Evolutionary conservation across 2,113 vertebrate species (phyloP).

Genomic region (Bothrops jararaca): DNA sequence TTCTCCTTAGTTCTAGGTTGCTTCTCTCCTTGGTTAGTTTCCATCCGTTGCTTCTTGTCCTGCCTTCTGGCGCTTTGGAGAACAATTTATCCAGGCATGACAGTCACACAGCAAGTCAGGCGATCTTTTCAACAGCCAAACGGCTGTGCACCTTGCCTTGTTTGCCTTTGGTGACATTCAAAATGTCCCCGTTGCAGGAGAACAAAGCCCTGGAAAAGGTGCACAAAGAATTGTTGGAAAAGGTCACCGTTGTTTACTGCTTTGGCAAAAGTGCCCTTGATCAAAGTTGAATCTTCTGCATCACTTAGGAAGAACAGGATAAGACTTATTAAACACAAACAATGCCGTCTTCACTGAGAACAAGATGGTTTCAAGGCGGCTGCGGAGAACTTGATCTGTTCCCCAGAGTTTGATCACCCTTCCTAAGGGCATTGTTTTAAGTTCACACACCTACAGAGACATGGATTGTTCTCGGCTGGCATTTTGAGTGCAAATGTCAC

Average conservation of each 20-base stretch:
- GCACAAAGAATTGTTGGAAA: not conserved
- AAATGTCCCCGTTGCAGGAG: too few relatives aligned
- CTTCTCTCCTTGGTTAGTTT: too few relatives aligned
- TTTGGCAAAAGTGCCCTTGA: not conserved
- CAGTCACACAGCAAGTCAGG: not conserved
- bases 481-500: not conserved
- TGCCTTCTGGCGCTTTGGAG: not conserved
- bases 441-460: not conserved
- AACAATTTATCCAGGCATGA: not conserved
- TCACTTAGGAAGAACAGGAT: not conserved
- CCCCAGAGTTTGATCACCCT: not conserved
- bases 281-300: slow-evolving; percentile 12
- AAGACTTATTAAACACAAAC: not conserved
- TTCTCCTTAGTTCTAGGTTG: too few relatives aligned
- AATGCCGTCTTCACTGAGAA: not conserved
- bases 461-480: not conserved
- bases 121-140: not conserved
- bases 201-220: not conserved
- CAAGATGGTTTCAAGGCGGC: not conserved
- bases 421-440: not conserved
- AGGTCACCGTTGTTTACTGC: not conserved
- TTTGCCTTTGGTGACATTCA: not conserved
- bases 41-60: too few relatives aligned
- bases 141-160: fast-evolving
- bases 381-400: not conserved